Percentiles rank a stretch among this genome's conserved stretches.
Evolutionary conservation across 2,888 invertebrate genomes (phyloP).

Genomic region (Argyra leucocephala): DNA sequence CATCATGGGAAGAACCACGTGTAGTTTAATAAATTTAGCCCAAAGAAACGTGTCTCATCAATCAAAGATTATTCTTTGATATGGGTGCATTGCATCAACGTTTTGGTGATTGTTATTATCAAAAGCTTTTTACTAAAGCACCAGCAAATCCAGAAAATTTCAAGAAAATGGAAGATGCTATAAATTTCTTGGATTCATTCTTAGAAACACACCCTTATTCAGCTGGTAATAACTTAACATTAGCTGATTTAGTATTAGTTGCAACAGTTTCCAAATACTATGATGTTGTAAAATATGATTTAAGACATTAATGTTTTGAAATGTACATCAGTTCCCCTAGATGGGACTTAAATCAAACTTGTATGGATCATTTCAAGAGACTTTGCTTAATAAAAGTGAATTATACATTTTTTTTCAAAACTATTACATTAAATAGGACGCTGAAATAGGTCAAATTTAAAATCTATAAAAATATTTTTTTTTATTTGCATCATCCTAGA

Average conservation of each 20-base stretch:
- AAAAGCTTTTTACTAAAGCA: conserved; percentile 52
- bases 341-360: conserved; percentile 52
- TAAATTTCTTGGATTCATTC: conserved; percentile 61
- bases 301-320: conserved; percentile 60
- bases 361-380: too few species aligned
- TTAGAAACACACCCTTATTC: conserved; percentile 59
- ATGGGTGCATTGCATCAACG: conserved; percentile 63
- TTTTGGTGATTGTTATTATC: conserved; percentile 61
- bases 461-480: too few species aligned
- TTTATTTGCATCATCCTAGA: too few species aligned
- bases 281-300: conserved; percentile 57
- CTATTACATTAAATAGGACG: too few species aligned
- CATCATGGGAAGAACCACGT: conserved; percentile 74
- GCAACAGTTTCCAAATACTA: conserved; percentile 61
- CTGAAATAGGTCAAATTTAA: too few species aligned
- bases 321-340: conserved; percentile 53
- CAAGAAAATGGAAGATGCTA: conserved; percentile 58
- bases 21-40: conserved; percentile 63
- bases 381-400: too few species aligned
- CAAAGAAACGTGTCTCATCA: conserved; percentile 66
- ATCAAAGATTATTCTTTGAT: too few species aligned
- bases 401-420: too few species aligned
- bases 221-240: conserved; percentile 64
- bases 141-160: conserved; percentile 58
- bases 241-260: conserved; percentile 66